phyloP scores from a whole-genome alignment of 2,888 invertebrate species.

The Lepidocyrtoides sp. region DNA sequence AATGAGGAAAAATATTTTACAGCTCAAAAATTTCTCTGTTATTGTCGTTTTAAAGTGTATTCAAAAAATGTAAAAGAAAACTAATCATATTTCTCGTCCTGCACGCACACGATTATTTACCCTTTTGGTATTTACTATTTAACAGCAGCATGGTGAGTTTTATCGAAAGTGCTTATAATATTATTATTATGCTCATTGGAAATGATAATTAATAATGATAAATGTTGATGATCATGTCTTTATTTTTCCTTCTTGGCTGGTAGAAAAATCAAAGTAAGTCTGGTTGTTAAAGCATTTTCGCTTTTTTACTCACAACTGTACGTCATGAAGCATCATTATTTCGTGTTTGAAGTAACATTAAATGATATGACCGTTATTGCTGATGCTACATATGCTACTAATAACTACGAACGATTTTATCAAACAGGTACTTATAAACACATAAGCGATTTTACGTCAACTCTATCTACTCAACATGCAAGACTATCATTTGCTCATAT shows the following conservation, averaged over 20 bases:
- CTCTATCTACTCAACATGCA: not conserved
- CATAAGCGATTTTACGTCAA: not conserved
- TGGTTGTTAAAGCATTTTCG: too few relatives aligned
- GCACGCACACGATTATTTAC: conserved; percentile 8
- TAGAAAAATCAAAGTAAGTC: not conserved
- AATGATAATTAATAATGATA: too few relatives aligned
- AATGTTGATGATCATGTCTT: conserved; percentile 8
- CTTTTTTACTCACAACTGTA: too few relatives aligned
- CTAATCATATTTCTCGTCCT: conserved; percentile 19
- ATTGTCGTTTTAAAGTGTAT: conserved; percentile 29
- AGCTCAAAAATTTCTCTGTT: conserved; percentile 31
- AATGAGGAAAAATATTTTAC: conserved; percentile 57
- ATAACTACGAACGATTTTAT: too few relatives aligned
- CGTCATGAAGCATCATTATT: not conserved
- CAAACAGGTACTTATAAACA: too few relatives aligned
- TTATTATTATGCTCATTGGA: not conserved
- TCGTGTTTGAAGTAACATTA: not conserved
- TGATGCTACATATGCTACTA: not conserved
- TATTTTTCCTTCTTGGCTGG: conserved; percentile 1
- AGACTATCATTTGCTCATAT: not conserved
- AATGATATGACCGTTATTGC: not conserved
- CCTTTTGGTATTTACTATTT: not conserved
- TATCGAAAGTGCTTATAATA: not conserved
- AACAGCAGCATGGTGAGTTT: not conserved
- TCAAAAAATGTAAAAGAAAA: conserved; percentile 7